Evolutionary conservation across 2,113 vertebrate genomes (phyloP), one percentile per base, ranked within the genome.

Genomic region (Stictonetta naevosa): DNA sequence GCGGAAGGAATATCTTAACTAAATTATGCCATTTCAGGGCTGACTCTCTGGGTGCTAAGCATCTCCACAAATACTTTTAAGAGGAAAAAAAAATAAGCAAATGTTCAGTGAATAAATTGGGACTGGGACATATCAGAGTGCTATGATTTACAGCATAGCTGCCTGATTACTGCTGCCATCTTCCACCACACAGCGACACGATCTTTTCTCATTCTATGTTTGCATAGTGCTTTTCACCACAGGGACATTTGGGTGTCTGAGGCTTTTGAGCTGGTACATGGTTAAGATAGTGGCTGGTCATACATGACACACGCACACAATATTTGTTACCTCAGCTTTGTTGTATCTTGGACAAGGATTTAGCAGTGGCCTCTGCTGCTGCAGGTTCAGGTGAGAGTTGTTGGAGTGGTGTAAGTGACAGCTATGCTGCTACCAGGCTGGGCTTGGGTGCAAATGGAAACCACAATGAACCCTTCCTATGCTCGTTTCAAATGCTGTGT

Each of bases 141-240:
- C 40, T 68, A 23, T 5, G 19, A 59, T 69, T 79, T 74, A 23
- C 16, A 14, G n/a, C 6, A 55, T 16, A 75, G 21, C 44, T 66
- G 13, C 31, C 67, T 69, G 77, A 42, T 79, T 71, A 53, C 56
- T 66, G n/a, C 36, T 79, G 50, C 26, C 25, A 31, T 1, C 1
- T 11, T 67, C 40, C 55, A 3, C 44, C 58, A 19, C 12, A 3
- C 34, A 73, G 31, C n/a, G 25, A n/a, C 26, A 16, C 0, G 0
- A 28, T 84, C 42, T 87, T 91, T 74, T 74, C 67, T 75, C 18
- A 8, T 21, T 52, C 10, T 46, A 18, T 38, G 7, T 6, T 12
- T 31, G 40, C 17, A 2, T 16, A 55, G 25, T 73, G 29, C 23
- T 74, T 78, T 34, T 69, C n/a, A 36, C 34, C 5, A 16, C 31